Evolutionary conservation across 2,797 vertebrate species (phyloP).

Genomic region (Anabas testudineus): DNA sequence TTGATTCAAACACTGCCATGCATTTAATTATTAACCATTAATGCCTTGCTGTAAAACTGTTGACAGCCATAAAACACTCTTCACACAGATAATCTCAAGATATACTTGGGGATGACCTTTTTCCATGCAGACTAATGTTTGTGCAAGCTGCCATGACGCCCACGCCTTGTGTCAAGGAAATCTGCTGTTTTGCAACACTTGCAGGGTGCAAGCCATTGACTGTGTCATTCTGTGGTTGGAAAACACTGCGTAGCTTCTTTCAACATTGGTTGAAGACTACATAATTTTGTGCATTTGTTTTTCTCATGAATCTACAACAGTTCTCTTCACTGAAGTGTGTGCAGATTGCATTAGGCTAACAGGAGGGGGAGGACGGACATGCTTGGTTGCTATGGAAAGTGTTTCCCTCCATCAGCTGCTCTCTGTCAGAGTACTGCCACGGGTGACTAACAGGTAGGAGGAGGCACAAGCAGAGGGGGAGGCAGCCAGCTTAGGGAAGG

Average conservation of each 20-base stretch:
- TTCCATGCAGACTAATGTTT: conserved; percentile 70
- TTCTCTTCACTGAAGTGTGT: conserved; percentile 39
- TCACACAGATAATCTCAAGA: conserved; percentile 32
- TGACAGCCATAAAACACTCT: conserved; percentile 19
- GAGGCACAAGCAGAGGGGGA: conserved; percentile 40
- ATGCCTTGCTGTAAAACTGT: conserved; percentile 21
- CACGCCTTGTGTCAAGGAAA: conserved; percentile 75
- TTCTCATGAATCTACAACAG: conserved; percentile 50
- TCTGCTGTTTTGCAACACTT: conserved; percentile 76
- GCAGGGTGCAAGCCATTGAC: conserved; percentile 46
- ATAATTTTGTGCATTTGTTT: conserved; percentile 28
- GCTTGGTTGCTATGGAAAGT: conserved; percentile 81
- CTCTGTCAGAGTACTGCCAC: conserved; percentile 67
- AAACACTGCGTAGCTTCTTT: conserved; percentile 57
- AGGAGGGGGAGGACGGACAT: conserved; percentile 47
- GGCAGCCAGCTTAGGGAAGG: conserved; percentile 35
- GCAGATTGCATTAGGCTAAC: conserved; percentile 58
- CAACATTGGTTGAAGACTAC: conserved; percentile 18
- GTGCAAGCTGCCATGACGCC: conserved; percentile 73
- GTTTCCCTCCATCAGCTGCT: conserved; percentile 82
- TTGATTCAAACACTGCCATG: conserved; percentile 2
- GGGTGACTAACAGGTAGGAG: conserved; percentile 77
- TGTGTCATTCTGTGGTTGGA: conserved; percentile 72
- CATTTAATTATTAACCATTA: conserved; percentile 9
- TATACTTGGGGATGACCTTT: conserved; percentile 74